Conservation (phyloP, 2,113 vertebrate genomes). For the Argyrosomus japonicus region DNA sequence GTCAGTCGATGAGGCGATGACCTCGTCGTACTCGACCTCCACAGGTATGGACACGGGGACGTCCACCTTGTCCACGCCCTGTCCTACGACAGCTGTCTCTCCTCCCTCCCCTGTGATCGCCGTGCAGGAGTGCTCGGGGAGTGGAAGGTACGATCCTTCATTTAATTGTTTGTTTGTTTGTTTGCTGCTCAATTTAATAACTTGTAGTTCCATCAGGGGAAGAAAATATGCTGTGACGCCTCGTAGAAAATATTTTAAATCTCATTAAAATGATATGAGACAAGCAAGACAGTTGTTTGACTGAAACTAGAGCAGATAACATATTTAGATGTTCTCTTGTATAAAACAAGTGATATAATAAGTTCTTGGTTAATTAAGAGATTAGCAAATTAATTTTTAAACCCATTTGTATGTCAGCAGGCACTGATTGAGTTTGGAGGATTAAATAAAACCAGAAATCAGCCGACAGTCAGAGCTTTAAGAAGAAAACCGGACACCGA, state of each 20-base stretch:
- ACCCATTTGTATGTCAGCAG: not conserved
- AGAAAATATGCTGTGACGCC: too few species aligned
- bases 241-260: too few species aligned
- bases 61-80: conserved; percentile 77
- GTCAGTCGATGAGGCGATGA: conserved; percentile 87
- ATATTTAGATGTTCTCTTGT: too few species aligned
- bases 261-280: too few species aligned
- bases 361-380: too few species aligned
- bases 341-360: too few species aligned
- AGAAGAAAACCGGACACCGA: not conserved
- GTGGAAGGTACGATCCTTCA: conserved; percentile 42
- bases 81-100: conserved; percentile 65
- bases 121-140: conserved; percentile 45
- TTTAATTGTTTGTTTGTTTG: not conserved
- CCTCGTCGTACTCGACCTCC: conserved; percentile 83
- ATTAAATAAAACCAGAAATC: not conserved
- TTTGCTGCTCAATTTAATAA: too few species aligned
- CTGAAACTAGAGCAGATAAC: too few species aligned
- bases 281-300: too few species aligned
- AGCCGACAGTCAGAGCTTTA: not conserved
- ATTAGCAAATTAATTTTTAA: too few species aligned
- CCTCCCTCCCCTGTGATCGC: conserved; percentile 61
- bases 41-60: conserved; percentile 79
- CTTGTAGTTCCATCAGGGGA: too few species aligned
- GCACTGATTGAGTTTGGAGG: not conserved